These are phyloP conservation scores for Lepilemur ruficaudatus DNA, from an alignment of 2,797 vertebrate genomes.

Conservation along the genomic window DNA sequence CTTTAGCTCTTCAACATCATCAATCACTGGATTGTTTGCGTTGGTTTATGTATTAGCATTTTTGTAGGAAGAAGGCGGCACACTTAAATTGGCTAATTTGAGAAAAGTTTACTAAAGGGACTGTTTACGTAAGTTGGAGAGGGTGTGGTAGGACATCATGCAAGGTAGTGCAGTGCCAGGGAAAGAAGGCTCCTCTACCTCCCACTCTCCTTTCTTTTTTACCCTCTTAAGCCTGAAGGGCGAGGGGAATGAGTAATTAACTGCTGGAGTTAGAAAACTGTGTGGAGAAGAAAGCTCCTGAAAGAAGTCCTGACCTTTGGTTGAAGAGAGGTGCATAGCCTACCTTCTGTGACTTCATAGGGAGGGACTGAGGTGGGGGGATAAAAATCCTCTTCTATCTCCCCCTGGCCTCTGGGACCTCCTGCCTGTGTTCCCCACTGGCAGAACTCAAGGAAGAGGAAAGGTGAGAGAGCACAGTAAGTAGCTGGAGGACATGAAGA, in stretches of 20 bases:
- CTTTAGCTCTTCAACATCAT: not conserved
- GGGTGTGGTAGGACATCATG: rapidly evolving
- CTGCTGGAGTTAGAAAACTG: not conserved
- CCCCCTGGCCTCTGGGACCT: not conserved
- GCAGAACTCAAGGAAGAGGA: not conserved
- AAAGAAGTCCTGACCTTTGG: not conserved
- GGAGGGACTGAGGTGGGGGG: rapidly evolving
- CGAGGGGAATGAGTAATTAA: not conserved
- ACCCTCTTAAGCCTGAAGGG: not conserved
- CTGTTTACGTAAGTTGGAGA: not conserved
- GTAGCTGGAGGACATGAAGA: not conserved
- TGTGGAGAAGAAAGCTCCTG: not conserved
- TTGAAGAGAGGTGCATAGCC: not conserved
- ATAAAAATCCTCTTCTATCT: not conserved
- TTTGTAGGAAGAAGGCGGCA: not conserved
- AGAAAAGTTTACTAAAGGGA: not conserved
- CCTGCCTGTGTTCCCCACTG: not conserved
- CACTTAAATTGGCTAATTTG: not conserved
- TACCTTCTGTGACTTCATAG: not conserved
- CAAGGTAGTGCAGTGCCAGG: not conserved
- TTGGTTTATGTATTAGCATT: not conserved
- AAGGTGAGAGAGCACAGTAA: not conserved
- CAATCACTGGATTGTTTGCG: not conserved
- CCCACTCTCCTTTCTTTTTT: not conserved
- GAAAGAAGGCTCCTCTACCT: not conserved